These are phyloP conservation scores for Cinara cedri DNA, from an alignment of 2,888 invertebrate genomes.

Conservation along the genomic window DNA sequence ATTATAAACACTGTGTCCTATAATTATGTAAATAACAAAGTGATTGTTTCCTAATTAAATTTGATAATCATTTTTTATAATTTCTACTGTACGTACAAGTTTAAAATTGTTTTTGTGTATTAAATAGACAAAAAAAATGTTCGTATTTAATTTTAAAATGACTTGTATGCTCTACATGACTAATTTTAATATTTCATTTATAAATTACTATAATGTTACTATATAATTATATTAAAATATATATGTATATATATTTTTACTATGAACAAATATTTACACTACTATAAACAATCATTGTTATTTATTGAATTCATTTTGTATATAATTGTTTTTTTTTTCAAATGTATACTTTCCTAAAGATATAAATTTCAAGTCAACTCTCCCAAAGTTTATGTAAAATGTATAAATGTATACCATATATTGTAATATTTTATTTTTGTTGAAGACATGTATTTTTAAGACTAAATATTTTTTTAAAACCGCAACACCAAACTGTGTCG, in stretches of 20 bases:
- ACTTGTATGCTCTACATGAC: background rate
- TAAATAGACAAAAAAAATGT: background rate
- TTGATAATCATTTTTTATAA: background rate
- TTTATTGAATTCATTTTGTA: slow-evolving; percentile 41
- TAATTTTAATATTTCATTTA: slow-evolving; percentile 6
- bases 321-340: slow-evolving; percentile 11
- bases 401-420: slow-evolving; percentile 38
- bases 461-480: slow-evolving; percentile 18
- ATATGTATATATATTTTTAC: background rate
- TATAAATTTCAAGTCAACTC: slow-evolving; percentile 22
- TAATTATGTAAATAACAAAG: background rate
- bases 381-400: slow-evolving; percentile 42
- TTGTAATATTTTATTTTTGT: slow-evolving; percentile 40
- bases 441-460: slow-evolving; percentile 33
- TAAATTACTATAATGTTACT: background rate
- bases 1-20: background rate
- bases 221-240: background rate
- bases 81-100: slow-evolving; percentile 11
- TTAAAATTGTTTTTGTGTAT: slow-evolving; percentile 23
- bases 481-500: slow-evolving; percentile 32
- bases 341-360: slow-evolving; percentile 37
- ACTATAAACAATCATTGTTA: slow-evolving; percentile 36
- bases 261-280: slow-evolving; percentile 19
- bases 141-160: slow-evolving; percentile 5
- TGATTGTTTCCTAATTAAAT: slow-evolving; percentile 17